Evolutionary conservation across 1,140 invertebrate genomes (phyloP).

Genomic region (Nasonia giraulti): DNA sequence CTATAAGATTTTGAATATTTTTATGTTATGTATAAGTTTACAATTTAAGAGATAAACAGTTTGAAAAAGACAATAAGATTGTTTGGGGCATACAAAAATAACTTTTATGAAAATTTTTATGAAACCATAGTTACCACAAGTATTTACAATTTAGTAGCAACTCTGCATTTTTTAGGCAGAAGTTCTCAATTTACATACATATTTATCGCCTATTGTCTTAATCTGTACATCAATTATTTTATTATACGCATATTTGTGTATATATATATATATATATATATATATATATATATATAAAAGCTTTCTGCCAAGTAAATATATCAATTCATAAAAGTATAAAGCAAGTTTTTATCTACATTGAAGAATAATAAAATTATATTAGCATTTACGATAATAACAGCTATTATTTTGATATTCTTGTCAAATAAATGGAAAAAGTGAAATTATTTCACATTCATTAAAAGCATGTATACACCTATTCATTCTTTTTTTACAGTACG

Average conservation of each 20-base stretch:
- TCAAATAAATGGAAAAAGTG: neutral
- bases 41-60: constrained; percentile 33
- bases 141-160: constrained; percentile 52
- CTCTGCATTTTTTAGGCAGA: constrained; percentile 34
- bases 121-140: constrained; percentile 46
- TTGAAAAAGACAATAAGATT: constrained; percentile 25
- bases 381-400: neutral
- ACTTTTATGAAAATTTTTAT: constrained; percentile 50
- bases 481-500: constrained; percentile 31
- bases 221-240: constrained; percentile 54
- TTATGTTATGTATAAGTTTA: constrained; percentile 16
- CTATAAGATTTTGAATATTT: constrained; percentile 27
- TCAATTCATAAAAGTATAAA: constrained; percentile 46
- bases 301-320: neutral
- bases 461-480: constrained; percentile 28
- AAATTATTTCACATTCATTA: constrained; percentile 24
- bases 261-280: too few relatives aligned
- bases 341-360: constrained; percentile 25
- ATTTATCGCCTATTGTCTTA: constrained; percentile 52
- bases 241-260: constrained; percentile 38
- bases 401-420: constrained; percentile 16
- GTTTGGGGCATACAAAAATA: constrained; percentile 47
- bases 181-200: constrained; percentile 43
- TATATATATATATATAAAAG: too few relatives aligned
- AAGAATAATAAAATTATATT: constrained; percentile 24